These are phyloP conservation scores for Suncus etruscus DNA, from an alignment of 2,113 vertebrate genomes.

Conservation along the genomic window DNA sequence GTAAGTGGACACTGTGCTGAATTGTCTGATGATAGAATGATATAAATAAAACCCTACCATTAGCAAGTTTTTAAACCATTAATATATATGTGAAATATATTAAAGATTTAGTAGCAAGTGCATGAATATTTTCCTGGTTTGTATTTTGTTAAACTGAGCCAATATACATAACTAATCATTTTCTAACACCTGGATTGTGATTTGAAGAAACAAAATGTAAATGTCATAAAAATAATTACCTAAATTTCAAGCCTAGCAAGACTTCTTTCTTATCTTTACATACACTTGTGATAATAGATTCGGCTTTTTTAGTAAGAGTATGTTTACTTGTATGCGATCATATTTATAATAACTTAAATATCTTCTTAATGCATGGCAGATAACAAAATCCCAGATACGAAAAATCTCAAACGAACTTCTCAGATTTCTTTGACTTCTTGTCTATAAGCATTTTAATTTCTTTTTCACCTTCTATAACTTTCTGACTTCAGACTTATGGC, in stretches of 20 bases:
- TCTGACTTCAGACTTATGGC: neutral
- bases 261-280: neutral
- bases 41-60: too few species aligned
- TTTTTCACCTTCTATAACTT: neutral
- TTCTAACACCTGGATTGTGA: neutral
- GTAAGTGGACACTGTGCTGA: too few species aligned
- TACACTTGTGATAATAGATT: neutral
- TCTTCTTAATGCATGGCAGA: neutral
- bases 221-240: neutral
- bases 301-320: conserved; percentile 1
- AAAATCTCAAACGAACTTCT: neutral
- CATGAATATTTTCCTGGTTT: neutral
- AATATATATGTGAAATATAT: neutral
- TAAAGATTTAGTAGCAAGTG: neutral
- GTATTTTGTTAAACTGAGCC: conserved; percentile 1
- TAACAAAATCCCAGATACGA: neutral
- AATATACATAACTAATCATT: conserved; percentile 6
- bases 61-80: too few species aligned
- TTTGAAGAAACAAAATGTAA: conserved; percentile 45
- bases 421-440: conserved; percentile 18
- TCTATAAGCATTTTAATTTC: neutral
- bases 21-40: too few species aligned
- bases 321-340: neutral
- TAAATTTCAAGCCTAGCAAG: conserved; percentile 19
- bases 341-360: conserved; percentile 33